Conservation (phyloP, 2,113 vertebrate species). For the Clupea harengus region DNA sequence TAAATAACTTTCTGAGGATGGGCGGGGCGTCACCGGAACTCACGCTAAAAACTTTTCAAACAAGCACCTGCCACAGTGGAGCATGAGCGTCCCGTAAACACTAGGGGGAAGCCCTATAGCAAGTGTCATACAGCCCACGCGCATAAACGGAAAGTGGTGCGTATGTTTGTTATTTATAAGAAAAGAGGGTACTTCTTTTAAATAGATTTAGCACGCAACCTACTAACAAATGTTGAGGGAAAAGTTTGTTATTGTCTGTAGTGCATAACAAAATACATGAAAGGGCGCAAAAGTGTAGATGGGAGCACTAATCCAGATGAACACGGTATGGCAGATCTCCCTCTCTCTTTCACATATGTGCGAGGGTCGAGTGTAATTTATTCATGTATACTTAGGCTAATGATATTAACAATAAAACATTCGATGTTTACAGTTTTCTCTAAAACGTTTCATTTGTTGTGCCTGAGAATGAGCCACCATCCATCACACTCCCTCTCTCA, state of each 20-base stretch:
- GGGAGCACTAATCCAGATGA: background rate
- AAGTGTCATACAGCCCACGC: constrained; percentile 35
- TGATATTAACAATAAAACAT: too few relatives aligned
- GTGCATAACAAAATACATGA: background rate
- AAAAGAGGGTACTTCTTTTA: constrained; percentile 63
- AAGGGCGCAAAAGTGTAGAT: background rate
- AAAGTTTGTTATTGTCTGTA: background rate
- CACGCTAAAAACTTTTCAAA: constrained; percentile 4
- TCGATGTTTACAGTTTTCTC: too few relatives aligned
- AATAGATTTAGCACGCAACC: constrained; percentile 32
- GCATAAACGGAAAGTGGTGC: constrained; percentile 55
- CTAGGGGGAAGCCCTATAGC: constrained; percentile 2
- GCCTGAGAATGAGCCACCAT: too few relatives aligned
- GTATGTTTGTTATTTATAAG: constrained; percentile 22
- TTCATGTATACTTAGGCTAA: background rate
- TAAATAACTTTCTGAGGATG: constrained; percentile 50
- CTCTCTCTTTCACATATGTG: background rate
- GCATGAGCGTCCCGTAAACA: constrained; percentile 31
- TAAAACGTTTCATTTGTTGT: too few relatives aligned
- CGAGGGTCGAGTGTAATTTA: background rate
- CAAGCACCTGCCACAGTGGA: background rate
- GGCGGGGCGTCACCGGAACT: constrained; percentile 53
- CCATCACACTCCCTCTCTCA: too few relatives aligned
- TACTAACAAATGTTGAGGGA: background rate
- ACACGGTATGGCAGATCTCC: background rate